Conservation (phyloP, 2,888 invertebrate species). For the Orthosia incerta region DNA sequence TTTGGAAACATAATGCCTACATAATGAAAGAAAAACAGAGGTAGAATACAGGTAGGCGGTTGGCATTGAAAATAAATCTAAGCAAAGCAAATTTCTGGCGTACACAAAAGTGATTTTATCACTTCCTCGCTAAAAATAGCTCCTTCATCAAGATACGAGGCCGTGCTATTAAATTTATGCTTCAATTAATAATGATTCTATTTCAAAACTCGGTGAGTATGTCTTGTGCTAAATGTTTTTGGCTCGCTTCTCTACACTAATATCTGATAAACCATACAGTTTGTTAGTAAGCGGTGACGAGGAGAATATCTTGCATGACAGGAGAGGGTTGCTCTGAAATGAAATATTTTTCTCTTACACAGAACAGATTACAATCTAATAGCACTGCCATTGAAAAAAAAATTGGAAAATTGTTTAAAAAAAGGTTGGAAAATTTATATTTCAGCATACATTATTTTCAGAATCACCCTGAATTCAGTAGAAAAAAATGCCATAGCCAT, state of each 20-base stretch:
- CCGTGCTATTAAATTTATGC: constrained; percentile 38
- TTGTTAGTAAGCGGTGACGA: constrained; percentile 26
- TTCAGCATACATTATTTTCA: too few relatives aligned
- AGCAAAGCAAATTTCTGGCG: constrained; percentile 13
- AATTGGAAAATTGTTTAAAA: too few relatives aligned
- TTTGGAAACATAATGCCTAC: not conserved
- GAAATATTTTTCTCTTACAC: too few relatives aligned
- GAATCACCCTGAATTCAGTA: too few relatives aligned
- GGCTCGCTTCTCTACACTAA: constrained; percentile 30
- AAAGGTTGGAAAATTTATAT: too few relatives aligned
- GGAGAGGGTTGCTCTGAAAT: too few relatives aligned
- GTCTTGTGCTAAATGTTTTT: constrained; percentile 29
- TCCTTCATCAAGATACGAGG: constrained; percentile 26
- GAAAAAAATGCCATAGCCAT: too few relatives aligned
- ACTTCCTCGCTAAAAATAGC: constrained; percentile 35
- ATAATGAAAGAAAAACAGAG: constrained; percentile 8
- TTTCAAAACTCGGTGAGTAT: constrained; percentile 48
- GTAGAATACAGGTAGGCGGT: not conserved
- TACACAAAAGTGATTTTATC: constrained; percentile 19
- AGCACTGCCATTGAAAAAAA: too few relatives aligned
- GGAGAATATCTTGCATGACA: not conserved
- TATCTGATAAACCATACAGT: constrained; percentile 49
- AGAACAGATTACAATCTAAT: too few relatives aligned
- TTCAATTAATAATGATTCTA: constrained; percentile 56
- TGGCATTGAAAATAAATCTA: not conserved